Conservation (phyloP, 92 coral and sea anemone species). For the Palythoa caribaeorum region DNA sequence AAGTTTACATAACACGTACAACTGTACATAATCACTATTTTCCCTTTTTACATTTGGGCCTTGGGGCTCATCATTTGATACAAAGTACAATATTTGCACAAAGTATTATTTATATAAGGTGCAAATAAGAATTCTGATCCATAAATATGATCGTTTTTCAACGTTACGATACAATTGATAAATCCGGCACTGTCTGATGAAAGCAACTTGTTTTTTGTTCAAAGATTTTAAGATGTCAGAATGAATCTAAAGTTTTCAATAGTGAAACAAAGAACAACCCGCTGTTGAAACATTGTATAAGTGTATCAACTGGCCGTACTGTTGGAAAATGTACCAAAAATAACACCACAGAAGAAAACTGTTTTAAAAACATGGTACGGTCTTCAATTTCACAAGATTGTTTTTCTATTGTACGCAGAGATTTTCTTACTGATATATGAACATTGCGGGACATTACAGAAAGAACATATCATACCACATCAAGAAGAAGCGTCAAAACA, state of each 20-base stretch:
- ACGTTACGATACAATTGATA: not conserved
- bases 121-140: not conserved
- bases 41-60: not conserved
- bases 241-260: not conserved
- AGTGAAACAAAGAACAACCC: not conserved
- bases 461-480: not conserved
- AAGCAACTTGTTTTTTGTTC: not conserved
- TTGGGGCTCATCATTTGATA: not conserved
- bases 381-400: too few relatives aligned
- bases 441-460: not conserved
- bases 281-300: not conserved
- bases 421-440: too few relatives aligned
- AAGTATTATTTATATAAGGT: not conserved
- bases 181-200: not conserved
- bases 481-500: slow-evolving; percentile 28
- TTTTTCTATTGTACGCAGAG: too few relatives aligned
- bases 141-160: not conserved
- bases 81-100: not conserved
- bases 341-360: not conserved
- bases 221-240: not conserved
- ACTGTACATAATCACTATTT: too few relatives aligned
- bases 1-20: too few relatives aligned
- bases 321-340: not conserved
- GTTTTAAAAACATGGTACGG: not conserved
- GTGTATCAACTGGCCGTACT: not conserved